Evolutionary conservation across 2,113 vertebrate species (phyloP).

Genomic region (Pao palembangensis): DNA sequence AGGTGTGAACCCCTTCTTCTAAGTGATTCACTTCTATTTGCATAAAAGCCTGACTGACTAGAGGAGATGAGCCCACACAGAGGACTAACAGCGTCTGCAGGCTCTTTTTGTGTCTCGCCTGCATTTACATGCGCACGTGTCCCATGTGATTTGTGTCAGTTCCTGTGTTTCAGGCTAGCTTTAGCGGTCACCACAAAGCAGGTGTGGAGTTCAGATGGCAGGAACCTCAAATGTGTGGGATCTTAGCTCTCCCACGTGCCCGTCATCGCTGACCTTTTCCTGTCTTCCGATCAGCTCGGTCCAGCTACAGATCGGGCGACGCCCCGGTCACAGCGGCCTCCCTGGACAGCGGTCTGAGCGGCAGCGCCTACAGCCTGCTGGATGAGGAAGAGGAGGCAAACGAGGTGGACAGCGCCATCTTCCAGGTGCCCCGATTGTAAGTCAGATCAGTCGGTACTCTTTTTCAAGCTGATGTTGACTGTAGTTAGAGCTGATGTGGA

Average conservation of each 20-base stretch:
- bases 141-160: constrained; percentile 31
- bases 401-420: constrained; percentile 88
- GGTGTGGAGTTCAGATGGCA: too few relatives aligned
- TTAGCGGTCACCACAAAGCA: too few relatives aligned
- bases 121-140: constrained; percentile 42
- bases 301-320: constrained; percentile 83
- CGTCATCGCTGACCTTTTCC: too few relatives aligned
- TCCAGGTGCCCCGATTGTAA: constrained; percentile 95
- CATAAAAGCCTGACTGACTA: too few relatives aligned
- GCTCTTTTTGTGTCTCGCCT: constrained; percentile 30
- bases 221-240: too few relatives aligned
- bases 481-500: neutral
- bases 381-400: constrained; percentile 84
- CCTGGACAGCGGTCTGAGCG: constrained; percentile 86
- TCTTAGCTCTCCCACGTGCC: too few relatives aligned
- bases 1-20: neutral
- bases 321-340: constrained; percentile 89
- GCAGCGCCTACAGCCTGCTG: constrained; percentile 91
- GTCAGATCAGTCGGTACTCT: constrained; percentile 38
- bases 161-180: constrained; percentile 20
- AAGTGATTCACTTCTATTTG: constrained; percentile 27
- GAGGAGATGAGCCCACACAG: too few relatives aligned
- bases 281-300: constrained; percentile 78
- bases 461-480: neutral
- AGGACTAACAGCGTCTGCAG: constrained; percentile 51